Percentiles rank a stretch among this genome's conserved stretches.
These are phyloP conservation scores for Cartodere bifasciata DNA, from an alignment of 2,888 invertebrate species.

Conservation along the genomic window DNA sequence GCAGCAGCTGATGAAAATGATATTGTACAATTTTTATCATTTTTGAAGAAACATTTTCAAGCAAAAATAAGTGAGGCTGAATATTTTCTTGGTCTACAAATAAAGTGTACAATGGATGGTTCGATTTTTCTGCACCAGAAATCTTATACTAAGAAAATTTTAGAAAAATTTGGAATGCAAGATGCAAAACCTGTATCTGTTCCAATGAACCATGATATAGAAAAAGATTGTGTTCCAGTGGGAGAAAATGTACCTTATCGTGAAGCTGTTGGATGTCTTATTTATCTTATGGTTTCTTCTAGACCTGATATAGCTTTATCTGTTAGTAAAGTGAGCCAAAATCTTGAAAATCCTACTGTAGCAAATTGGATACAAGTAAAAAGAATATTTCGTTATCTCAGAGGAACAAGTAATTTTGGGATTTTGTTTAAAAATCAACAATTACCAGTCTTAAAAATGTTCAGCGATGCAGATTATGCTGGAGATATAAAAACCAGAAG, in stretches of 20 bases:
- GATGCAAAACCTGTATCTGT: too few species aligned
- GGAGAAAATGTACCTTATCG: slow-evolving; percentile 12
- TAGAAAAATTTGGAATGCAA: too few species aligned
- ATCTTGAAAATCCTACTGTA: slow-evolving; percentile 9
- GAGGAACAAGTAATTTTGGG: slow-evolving; percentile 14
- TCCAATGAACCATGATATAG: too few species aligned
- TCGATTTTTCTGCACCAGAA: too few species aligned
- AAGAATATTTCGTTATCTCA: slow-evolving; percentile 20
- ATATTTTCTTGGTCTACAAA: too few species aligned
- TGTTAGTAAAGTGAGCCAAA: slow-evolving; percentile 14
- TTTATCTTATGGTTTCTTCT: slow-evolving; percentile 13
- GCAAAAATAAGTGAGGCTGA: too few species aligned
- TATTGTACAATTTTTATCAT: too few species aligned
- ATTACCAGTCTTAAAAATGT: slow-evolving; percentile 13
- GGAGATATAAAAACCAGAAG: slow-evolving; percentile 17
- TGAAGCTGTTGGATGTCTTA: slow-evolving; percentile 15
- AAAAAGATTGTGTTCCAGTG: too few species aligned
- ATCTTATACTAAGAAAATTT: too few species aligned
- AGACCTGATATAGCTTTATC: slow-evolving; percentile 18
- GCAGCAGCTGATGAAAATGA: too few species aligned
- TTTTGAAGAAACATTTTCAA: too few species aligned
- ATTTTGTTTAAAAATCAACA: slow-evolving; percentile 13
- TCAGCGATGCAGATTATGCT: slow-evolving; percentile 19
- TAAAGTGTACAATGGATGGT: too few species aligned
- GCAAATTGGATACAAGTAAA: slow-evolving; percentile 14